Conservation (phyloP, 92 coral and sea anemone species). For the Parazoanthus swiftii region DNA sequence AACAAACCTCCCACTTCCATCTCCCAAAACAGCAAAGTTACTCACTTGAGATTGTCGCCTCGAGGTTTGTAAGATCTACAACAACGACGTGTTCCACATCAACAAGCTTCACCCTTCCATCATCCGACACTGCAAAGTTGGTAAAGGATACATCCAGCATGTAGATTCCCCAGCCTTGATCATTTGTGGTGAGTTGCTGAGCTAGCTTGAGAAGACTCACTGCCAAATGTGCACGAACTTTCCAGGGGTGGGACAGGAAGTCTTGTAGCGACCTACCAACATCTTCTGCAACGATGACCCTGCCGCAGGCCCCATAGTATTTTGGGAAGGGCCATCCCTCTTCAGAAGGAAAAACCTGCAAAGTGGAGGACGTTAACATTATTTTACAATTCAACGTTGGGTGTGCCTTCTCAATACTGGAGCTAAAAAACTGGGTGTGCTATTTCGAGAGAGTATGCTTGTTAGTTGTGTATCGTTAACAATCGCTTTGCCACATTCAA, state of each 20-base stretch:
- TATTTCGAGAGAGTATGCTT: not conserved
- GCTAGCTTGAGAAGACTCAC: constrained; percentile 70
- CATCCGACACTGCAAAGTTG: constrained; percentile 69
- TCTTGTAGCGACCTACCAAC: constrained; percentile 64
- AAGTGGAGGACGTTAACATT: not conserved
- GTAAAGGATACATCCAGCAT: constrained; percentile 64
- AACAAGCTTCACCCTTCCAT: constrained; percentile 64
- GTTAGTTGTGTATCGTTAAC: too few species aligned
- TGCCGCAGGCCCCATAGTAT: constrained; percentile 86
- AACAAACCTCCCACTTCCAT: constrained; percentile 60
- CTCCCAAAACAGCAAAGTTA: constrained; percentile 6
- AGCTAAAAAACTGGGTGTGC: not conserved
- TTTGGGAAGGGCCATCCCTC: constrained; percentile 85
- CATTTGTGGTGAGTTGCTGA: constrained; percentile 58
- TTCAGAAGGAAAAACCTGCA: constrained; percentile 71
- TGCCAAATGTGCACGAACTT: constrained; percentile 71
- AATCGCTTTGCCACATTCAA: too few species aligned
- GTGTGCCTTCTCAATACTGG: not conserved
- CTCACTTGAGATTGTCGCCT: constrained; percentile 8
- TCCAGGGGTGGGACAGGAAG: constrained; percentile 60
- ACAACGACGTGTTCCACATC: constrained; percentile 76
- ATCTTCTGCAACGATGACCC: constrained; percentile 76
- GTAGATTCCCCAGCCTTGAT: constrained; percentile 75
- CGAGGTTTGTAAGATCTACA: constrained; percentile 53
- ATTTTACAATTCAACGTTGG: not conserved